These are phyloP conservation scores for Zosterops hypoxanthus DNA, from an alignment of 2,113 vertebrate genomes.

Conservation along the genomic window DNA sequence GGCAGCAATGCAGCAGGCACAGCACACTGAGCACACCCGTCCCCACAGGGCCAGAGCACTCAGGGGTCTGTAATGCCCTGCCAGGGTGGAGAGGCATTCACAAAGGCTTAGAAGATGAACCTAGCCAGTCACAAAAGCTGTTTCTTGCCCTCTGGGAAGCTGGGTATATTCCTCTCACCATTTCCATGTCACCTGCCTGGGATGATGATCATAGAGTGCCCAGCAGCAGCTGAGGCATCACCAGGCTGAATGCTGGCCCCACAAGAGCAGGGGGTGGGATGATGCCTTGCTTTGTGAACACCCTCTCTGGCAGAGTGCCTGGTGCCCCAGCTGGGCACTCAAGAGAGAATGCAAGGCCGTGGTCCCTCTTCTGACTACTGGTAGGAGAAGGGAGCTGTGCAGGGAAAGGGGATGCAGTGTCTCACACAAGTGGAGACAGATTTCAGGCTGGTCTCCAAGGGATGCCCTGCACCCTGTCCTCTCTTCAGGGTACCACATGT, in stretches of 20 bases:
- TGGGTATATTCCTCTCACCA: background rate
- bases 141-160: background rate
- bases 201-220: background rate
- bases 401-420: background rate
- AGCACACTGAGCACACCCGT: background rate
- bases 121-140: background rate
- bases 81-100: background rate
- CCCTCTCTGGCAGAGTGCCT: background rate
- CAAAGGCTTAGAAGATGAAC: background rate
- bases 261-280: background rate
- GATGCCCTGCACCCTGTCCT: background rate
- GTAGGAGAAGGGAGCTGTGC: background rate
- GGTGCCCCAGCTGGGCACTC: background rate
- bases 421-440: background rate
- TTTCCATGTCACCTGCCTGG: background rate
- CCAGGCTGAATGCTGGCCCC: background rate
- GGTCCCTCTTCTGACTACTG: background rate
- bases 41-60: background rate
- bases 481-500: background rate
- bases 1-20: background rate
- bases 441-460: background rate
- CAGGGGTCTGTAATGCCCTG: background rate
- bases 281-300: background rate
- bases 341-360: background rate
- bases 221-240: background rate